Conservation (phyloP, 2,888 invertebrate genomes). For the Drosophila longiperda region DNA sequence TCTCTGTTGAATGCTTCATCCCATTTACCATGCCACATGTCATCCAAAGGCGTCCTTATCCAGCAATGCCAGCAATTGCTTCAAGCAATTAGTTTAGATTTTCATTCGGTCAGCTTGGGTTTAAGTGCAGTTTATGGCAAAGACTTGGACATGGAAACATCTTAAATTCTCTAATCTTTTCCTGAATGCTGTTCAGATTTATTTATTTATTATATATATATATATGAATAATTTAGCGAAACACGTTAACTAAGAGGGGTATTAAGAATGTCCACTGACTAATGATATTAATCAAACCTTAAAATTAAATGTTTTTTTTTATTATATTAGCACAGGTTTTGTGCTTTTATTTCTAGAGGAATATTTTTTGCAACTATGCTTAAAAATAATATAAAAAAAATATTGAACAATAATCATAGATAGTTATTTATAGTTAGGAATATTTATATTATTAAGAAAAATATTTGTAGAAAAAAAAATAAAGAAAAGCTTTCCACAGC, state of each 20-base stretch:
- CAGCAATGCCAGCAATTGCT: constrained; percentile 42
- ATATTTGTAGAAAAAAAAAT: background rate
- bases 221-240: background rate
- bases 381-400: background rate
- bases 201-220: background rate
- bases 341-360: background rate
- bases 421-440: background rate
- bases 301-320: background rate
- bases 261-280: background rate
- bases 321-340: background rate
- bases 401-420: background rate
- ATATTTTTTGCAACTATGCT: background rate
- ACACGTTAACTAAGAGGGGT: background rate
- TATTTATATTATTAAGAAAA: background rate
- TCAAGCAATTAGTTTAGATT: constrained; percentile 63
- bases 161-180: background rate
- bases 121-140: background rate
- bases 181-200: background rate
- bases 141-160: background rate
- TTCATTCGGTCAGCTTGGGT: background rate
- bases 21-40: constrained; percentile 48
- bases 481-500: background rate
- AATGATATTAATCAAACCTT: background rate
- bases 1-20: constrained; percentile 57
- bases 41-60: constrained; percentile 26